Conservation (phyloP, 2,888 invertebrate genomes). For the Phortica magna region DNA sequence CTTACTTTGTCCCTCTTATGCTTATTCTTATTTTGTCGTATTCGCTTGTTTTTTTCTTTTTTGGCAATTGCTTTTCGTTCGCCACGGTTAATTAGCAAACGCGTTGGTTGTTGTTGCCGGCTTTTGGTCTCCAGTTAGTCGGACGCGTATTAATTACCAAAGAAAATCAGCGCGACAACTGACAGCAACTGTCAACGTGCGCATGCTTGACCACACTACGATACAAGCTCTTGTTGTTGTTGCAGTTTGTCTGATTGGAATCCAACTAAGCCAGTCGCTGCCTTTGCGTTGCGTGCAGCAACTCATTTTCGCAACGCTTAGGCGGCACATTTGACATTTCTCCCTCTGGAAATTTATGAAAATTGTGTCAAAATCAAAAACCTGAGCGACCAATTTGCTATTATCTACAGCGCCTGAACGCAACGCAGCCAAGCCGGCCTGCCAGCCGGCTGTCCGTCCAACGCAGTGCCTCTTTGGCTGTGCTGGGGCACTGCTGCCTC, state of each 20-base stretch:
- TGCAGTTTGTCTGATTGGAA: neutral
- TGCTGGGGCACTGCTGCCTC: neutral
- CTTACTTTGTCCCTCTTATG: no score
- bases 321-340: slow-evolving; percentile 25
- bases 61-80: slow-evolving; percentile 14
- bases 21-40: neutral
- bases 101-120: neutral
- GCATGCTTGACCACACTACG: slow-evolving; percentile 15
- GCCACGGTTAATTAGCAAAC: slow-evolving; percentile 24
- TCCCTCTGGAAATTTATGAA: slow-evolving; percentile 30
- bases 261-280: neutral
- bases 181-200: slow-evolving; percentile 25
- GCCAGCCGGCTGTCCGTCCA: neutral
- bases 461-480: neutral
- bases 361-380: slow-evolving; percentile 33
- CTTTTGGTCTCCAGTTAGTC: neutral
- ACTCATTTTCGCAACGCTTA: slow-evolving; percentile 24
- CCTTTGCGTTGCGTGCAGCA: slow-evolving; percentile 19
- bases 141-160: slow-evolving; percentile 21
- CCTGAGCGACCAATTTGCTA: slow-evolving; percentile 26
- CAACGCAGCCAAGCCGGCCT: neutral
- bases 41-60: slow-evolving; percentile 6
- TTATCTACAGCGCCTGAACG: slow-evolving; percentile 13
- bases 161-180: slow-evolving; percentile 30
- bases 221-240: neutral